Conservation (phyloP, 2,888 invertebrate genomes). For the Patella ulyssiponensis region DNA sequence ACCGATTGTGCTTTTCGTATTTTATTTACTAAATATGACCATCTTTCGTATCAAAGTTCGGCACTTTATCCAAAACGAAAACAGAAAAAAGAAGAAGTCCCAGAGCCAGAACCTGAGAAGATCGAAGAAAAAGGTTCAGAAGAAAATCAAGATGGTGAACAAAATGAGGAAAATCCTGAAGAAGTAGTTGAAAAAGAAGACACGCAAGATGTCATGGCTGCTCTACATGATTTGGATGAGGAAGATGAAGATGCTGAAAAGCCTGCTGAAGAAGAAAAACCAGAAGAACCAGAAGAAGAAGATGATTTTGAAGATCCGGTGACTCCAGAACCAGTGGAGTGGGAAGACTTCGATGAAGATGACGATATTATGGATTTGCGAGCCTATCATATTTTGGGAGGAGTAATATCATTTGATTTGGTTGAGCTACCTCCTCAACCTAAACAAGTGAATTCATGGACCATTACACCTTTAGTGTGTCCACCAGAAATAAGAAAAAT, state of each 20-base stretch:
- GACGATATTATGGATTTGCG: constrained; percentile 69
- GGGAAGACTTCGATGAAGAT: constrained; percentile 71
- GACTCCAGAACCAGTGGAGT: constrained; percentile 68
- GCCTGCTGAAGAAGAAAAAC: constrained; percentile 51
- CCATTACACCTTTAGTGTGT: constrained; percentile 66
- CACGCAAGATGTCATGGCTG: constrained; percentile 51
- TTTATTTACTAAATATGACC: constrained; percentile 69
- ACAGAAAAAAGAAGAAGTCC: constrained; percentile 41
- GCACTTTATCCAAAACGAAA: constrained; percentile 61
- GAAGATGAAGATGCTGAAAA: constrained; percentile 53
- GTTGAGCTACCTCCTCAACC: constrained; percentile 71
- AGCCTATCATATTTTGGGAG: constrained; percentile 67
- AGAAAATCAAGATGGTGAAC: constrained; percentile 45
- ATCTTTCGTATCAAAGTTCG: constrained; percentile 64
- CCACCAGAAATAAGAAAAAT: constrained; percentile 61
- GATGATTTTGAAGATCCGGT: constrained; percentile 61
- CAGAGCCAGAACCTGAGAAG: constrained; percentile 29
- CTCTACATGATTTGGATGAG: constrained; percentile 46
- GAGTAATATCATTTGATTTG: constrained; percentile 67
- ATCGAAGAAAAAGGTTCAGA: constrained; percentile 42
- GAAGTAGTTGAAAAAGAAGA: constrained; percentile 34
- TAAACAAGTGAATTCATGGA: constrained; percentile 65
- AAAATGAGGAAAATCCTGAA: constrained; percentile 43
- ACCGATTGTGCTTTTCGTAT: constrained; percentile 67
- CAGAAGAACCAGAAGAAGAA: constrained; percentile 57